These are phyloP conservation scores for Mylabris sibirica DNA, from an alignment of 2,888 invertebrate species.

Conservation along the genomic window DNA sequence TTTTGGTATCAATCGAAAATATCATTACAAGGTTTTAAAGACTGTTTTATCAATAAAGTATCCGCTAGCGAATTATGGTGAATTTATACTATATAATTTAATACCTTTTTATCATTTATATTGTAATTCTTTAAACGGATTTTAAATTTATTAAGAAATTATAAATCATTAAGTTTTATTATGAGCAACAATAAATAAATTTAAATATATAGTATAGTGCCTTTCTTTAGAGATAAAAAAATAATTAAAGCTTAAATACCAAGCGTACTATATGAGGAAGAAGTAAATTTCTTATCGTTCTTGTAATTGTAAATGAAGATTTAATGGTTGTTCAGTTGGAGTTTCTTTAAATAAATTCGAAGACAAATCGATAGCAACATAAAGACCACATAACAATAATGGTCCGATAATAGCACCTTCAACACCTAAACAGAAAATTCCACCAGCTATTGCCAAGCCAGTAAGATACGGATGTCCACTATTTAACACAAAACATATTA, in stretches of 20 bases:
- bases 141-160: too few species aligned
- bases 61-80: conserved; percentile 66
- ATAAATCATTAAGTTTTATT: conserved; percentile 5
- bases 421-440: conserved; percentile 95
- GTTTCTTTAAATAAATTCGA: conserved; percentile 74
- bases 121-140: too few species aligned
- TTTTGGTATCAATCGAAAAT: conserved; percentile 66
- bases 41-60: conserved; percentile 65
- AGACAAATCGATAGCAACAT: conserved; percentile 89
- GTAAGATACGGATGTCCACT: conserved; percentile 96
- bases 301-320: conserved; percentile 40
- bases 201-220: not conserved
- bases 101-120: too few species aligned
- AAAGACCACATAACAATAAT: conserved; percentile 89
- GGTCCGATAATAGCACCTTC: conserved; percentile 98
- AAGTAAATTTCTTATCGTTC: not conserved
- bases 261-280: not conserved
- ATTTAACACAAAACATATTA: conserved; percentile 27
- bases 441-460: conserved; percentile 96
- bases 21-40: conserved; percentile 68
- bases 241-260: not conserved
- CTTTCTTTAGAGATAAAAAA: not conserved
- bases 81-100: conserved; percentile 30
- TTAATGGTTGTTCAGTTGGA: conserved; percentile 67
- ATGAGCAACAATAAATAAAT: conserved; percentile 9